Percentiles rank a stretch among this genome's conserved stretches.
phyloP scores from a whole-genome alignment of 1,140 invertebrate genomes.

The Ectropis grisescens region DNA sequence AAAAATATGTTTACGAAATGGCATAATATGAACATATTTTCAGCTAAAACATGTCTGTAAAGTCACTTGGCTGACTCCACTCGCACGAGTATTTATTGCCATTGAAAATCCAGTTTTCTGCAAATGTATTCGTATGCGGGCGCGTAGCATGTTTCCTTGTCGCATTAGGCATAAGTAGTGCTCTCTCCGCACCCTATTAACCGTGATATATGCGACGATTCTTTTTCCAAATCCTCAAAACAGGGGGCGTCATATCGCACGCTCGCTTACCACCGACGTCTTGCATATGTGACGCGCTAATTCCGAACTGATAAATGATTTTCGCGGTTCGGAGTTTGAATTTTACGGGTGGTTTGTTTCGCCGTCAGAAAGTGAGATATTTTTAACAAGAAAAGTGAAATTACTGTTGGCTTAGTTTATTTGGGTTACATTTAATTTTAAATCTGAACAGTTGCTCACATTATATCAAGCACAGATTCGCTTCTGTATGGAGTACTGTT shows the following conservation, averaged over 20 bases:
- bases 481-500: too few relatives aligned
- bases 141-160: conserved; percentile 58
- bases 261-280: conserved; percentile 36
- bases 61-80: too few relatives aligned
- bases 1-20: too few relatives aligned
- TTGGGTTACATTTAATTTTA: too few relatives aligned
- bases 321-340: conserved; percentile 36
- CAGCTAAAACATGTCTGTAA: too few relatives aligned
- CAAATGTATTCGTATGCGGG: conserved; percentile 50
- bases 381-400: conserved; percentile 4
- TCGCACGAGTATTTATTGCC: conserved; percentile 53
- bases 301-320: conserved; percentile 59
- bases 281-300: conserved; percentile 48
- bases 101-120: conserved; percentile 49
- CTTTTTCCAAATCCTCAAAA: conserved; percentile 59
- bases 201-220: conserved; percentile 66
- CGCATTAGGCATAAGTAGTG: conserved; percentile 68
- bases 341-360: conserved; percentile 23
- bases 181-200: conserved; percentile 68
- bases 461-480: too few relatives aligned
- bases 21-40: too few relatives aligned
- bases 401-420: too few relatives aligned
- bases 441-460: too few relatives aligned
- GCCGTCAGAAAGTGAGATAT: conserved; percentile 11
- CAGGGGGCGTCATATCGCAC: conserved; percentile 57